These are phyloP conservation scores for Melanostigma gelatinosum DNA, from an alignment of 2,113 vertebrate genomes.

Conservation along the genomic window DNA sequence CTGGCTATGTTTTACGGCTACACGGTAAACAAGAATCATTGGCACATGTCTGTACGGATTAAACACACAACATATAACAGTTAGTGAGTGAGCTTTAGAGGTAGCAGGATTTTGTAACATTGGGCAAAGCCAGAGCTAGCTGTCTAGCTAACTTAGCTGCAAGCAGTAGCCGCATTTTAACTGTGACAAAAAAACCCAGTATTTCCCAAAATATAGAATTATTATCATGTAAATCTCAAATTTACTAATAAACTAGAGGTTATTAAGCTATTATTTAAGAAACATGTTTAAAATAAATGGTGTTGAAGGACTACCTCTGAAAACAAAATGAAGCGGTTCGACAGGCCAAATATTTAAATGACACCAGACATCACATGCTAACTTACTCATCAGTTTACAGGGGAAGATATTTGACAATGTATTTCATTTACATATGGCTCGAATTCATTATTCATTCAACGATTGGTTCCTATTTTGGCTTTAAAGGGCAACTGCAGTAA, in stretches of 20 bases:
- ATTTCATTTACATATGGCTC: conserved; percentile 47
- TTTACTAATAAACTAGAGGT: neutral
- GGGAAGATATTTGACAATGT: conserved; percentile 43
- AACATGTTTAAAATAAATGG: neutral
- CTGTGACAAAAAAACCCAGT: too few species aligned
- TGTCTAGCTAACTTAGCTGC: neutral
- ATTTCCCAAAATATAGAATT: neutral
- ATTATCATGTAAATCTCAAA: neutral
- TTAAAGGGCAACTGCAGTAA: conserved; percentile 49
- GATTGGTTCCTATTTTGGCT: conserved; percentile 38
- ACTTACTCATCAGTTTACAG: conserved; percentile 39
- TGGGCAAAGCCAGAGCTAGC: neutral
- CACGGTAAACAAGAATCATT: neutral
- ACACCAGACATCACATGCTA: conserved; percentile 41
- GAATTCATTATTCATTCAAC: neutral
- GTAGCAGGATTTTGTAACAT: neutral
- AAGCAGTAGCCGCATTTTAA: neutral
- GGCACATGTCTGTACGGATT: neutral
- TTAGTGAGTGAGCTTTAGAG: neutral
- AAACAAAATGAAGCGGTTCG: conserved; percentile 44
- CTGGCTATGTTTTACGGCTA: neutral
- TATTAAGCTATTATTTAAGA: neutral
- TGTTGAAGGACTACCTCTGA: neutral
- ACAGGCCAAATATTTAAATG: conserved; percentile 24
- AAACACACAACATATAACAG: neutral